phyloP scores from a whole-genome alignment of 2,797 vertebrate genomes.

The Smutsia gigantea region DNA sequence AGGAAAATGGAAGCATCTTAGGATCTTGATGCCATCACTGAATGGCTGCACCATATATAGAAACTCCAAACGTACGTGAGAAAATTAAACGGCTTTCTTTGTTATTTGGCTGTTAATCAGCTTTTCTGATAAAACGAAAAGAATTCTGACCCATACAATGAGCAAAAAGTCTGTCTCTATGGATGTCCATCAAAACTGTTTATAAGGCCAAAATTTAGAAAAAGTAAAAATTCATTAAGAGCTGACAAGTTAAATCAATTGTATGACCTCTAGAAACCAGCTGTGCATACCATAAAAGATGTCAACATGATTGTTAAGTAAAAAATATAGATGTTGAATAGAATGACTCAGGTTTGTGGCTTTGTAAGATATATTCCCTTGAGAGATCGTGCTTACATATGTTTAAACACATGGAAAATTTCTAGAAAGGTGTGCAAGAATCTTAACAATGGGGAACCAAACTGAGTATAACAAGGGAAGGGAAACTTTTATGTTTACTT shows the following conservation, averaged over 20 bases:
- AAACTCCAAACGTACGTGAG: neutral
- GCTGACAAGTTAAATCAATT: neutral
- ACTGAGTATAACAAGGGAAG: neutral
- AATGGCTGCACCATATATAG: neutral
- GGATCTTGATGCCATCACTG: neutral
- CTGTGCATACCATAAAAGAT: neutral
- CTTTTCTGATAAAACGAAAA: neutral
- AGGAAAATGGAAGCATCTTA: neutral
- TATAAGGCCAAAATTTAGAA: neutral
- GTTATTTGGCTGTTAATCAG: neutral
- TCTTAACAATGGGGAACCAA: neutral
- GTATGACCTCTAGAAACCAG: neutral
- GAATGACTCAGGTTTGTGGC: neutral
- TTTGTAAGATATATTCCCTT: neutral
- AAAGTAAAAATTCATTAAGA: neutral
- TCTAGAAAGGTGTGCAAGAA: neutral
- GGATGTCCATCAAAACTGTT: neutral
- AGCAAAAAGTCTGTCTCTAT: neutral
- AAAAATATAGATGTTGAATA: neutral
- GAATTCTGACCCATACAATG: neutral
- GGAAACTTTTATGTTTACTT: neutral
- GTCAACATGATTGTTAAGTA: neutral
- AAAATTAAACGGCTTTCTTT: neutral
- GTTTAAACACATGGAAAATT: neutral
- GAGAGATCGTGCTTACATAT: neutral